These are phyloP conservation scores for Gracilinanus agilis DNA, from an alignment of 2,113 vertebrate species.

Conservation along the genomic window DNA sequence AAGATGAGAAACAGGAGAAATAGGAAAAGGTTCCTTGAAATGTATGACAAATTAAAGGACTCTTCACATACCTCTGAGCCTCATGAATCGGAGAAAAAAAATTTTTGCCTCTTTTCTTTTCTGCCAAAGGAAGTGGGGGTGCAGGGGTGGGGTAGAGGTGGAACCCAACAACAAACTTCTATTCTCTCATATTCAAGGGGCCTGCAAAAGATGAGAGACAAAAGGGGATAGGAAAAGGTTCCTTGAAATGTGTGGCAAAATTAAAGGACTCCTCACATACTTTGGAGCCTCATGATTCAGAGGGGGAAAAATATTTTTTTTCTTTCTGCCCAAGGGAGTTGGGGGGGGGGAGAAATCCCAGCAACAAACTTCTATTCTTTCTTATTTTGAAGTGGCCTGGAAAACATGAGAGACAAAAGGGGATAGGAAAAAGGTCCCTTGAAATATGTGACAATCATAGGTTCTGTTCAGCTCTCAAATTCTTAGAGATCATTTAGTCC, in stretches of 20 bases:
- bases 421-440: not conserved
- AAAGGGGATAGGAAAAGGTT: not conserved
- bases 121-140: not conserved
- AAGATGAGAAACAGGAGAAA: not conserved
- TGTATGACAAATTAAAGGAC: not conserved
- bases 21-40: not conserved
- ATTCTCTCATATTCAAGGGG: slow-evolving; percentile 13
- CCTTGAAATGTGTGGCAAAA: not conserved
- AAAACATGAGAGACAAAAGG: slow-evolving; percentile 36
- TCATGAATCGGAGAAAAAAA: not conserved
- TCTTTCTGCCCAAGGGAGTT: slow-evolving; percentile 6
- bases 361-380: not conserved
- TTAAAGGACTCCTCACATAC: not conserved
- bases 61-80: not conserved
- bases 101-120: not conserved
- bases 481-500: not conserved
- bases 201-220: slow-evolving; percentile 49
- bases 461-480: not conserved
- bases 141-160: too few relatives aligned
- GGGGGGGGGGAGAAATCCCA: too few relatives aligned
- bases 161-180: not conserved
- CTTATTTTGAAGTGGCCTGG: slow-evolving; percentile 41
- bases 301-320: not conserved
- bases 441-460: not conserved
- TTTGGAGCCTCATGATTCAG: not conserved